A percentile compares a stretch with the other conserved stretches of the same genome.
Conservation (phyloP, 2,888 invertebrate genomes). For the Brachyptera putata region DNA sequence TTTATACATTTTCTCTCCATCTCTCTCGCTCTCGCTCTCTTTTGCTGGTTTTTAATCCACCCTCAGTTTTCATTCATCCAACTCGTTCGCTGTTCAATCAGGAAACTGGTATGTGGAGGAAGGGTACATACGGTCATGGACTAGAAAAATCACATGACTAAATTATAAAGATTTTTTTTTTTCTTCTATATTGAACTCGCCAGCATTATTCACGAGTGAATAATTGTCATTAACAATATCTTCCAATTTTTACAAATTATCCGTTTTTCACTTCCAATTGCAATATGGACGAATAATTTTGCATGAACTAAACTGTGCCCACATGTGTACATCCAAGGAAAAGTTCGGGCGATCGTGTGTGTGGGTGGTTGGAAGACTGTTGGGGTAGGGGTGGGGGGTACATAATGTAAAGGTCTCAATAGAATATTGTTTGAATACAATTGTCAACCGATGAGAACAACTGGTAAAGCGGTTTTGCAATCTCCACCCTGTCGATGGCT, state of each 20-base stretch:
- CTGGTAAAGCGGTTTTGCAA: constrained; percentile 7
- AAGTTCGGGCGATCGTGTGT: not conserved
- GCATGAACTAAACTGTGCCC: too few relatives aligned
- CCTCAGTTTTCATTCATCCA: constrained; percentile 15
- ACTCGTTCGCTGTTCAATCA: constrained; percentile 19
- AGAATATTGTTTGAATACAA: constrained; percentile 19
- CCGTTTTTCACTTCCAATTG: too few relatives aligned
- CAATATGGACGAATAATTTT: too few relatives aligned
- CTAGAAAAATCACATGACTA: too few relatives aligned
- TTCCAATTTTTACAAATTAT: too few relatives aligned
- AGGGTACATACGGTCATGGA: too few relatives aligned
- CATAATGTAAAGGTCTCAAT: not conserved
- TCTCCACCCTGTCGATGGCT: too few relatives aligned
- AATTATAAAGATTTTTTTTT: too few relatives aligned
- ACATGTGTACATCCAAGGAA: too few relatives aligned
- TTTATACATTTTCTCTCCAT: not conserved
- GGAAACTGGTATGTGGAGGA: not conserved
- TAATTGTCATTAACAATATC: too few relatives aligned
- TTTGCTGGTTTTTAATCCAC: constrained; percentile 22
- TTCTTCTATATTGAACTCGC: too few relatives aligned
- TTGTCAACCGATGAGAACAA: constrained; percentile 19
- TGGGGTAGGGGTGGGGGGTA: not conserved
- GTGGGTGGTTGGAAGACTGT: not conserved
- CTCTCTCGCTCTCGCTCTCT: not conserved
- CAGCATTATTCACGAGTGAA: too few relatives aligned